phyloP scores from a whole-genome alignment of 2,888 invertebrate genomes.

The Eulithis testata region DNA sequence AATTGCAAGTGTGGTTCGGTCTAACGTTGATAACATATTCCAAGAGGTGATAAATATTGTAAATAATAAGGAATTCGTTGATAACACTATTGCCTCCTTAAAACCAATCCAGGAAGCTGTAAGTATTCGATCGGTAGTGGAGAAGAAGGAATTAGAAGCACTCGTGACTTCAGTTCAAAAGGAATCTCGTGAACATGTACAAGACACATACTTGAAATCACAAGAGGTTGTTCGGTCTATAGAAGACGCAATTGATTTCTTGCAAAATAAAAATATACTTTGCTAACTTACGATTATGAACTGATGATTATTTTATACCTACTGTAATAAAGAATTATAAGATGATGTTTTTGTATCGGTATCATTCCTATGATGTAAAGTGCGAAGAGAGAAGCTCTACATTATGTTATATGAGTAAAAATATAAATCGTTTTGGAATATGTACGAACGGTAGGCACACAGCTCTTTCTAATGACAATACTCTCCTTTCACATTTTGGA shows the following conservation, averaged over 20 bases:
- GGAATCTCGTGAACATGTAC: background rate
- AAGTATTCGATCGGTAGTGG: slow-evolving; percentile 1
- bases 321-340: too few relatives aligned
- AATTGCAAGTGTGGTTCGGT: slow-evolving; percentile 31
- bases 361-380: too few relatives aligned
- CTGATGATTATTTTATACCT: too few relatives aligned
- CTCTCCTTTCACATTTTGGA: too few relatives aligned
- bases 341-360: too few relatives aligned
- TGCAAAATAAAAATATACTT: background rate
- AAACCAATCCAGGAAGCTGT: slow-evolving; percentile 43
- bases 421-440: too few relatives aligned
- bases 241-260: background rate
- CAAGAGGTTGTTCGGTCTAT: background rate
- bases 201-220: background rate
- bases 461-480: too few relatives aligned
- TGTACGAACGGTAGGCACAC: too few relatives aligned
- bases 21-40: slow-evolving; percentile 39
- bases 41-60: slow-evolving; percentile 42
- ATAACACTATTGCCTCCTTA: slow-evolving; percentile 37
- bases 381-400: too few relatives aligned
- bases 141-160: slow-evolving; percentile 2
- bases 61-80: slow-evolving; percentile 35
- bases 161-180: slow-evolving; percentile 4
- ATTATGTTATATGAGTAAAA: too few relatives aligned
- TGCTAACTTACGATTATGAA: too few relatives aligned